Base-by-base conservation (phyloP, 2,797 vertebrate species). In the Gymnoscopelus microlampas region DNA sequence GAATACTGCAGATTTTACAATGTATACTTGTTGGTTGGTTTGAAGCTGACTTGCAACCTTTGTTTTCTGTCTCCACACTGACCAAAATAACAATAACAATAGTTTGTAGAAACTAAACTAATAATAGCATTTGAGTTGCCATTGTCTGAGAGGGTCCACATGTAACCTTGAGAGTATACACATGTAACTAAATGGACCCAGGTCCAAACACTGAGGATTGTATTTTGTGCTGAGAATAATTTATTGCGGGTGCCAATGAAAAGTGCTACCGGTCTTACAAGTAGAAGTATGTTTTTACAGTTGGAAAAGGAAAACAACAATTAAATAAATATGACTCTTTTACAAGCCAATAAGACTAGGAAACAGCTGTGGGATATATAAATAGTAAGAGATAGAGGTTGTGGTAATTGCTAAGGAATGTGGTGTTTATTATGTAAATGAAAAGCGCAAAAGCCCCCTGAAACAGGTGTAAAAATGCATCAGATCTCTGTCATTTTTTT, bases 381-480 rank as follows among this genome's bases (percentile, higher is more conserved):
- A 84, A 88, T 87, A 89, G 86, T 61, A 57, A 63, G 32, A 63
- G 59, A 53, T 44, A 63, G 58, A 73, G 47, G 59, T 68, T 63
- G 53, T 78, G 73, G 80, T 83, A 83, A 87, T 82, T 81, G 74
- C 74, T 65, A 54, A 85, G 80, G 77, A 85, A 87, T 85, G 64
- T 66, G 66, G 63, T 85, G 81, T 83, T 87, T 89, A 85, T 85
- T 78, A 72, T 87, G 73, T 76, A 81, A 84, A 85, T 84, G 76
- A 82, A 84, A 80, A 76, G 81, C 68, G 68, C 66, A 66, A 60
- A 39, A 66, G 80, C 63, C 64, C 61, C 72, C 78, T 77, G 71
- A 85, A 86, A 84, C 76, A 89, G 86, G 86, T 89, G 88, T 79
- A 64, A 66, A 85, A 79, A 84, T 86, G 78, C 64, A 60, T 62